A percentile compares a stretch with the other conserved stretches of the same genome.
Conservation (phyloP, 2,888 invertebrate genomes). For the Chrysotoxum bicinctum region DNA sequence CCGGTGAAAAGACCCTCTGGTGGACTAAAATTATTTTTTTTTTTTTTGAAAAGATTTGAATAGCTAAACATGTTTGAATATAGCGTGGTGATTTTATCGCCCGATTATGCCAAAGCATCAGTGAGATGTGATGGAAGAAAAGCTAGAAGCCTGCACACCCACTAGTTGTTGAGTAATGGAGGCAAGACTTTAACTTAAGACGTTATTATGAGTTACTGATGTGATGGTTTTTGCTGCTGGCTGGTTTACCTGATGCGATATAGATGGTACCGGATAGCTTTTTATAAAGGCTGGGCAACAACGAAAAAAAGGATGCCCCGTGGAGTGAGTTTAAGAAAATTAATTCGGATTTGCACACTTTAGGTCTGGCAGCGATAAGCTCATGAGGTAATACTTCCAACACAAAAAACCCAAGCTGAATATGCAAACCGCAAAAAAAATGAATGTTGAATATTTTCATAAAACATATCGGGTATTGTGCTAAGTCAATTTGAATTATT, state of each 20-base stretch:
- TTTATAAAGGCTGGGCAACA: neutral
- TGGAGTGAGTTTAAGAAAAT: conserved; percentile 55
- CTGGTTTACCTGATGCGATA: conserved; percentile 15
- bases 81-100: conserved; percentile 52
- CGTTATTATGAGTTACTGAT: conserved; percentile 67
- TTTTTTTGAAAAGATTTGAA: conserved; percentile 32
- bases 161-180: conserved; percentile 68
- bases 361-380: conserved; percentile 54
- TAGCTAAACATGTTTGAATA: conserved; percentile 43
- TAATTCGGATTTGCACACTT: conserved; percentile 67
- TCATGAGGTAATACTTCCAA: conserved; percentile 28
- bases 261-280: conserved; percentile 11
- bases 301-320: neutral
- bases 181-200: conserved; percentile 31
- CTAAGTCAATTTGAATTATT: conserved; percentile 61
- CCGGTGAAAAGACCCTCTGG: neutral
- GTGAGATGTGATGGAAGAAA: conserved; percentile 2
- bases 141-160: neutral
- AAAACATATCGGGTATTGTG: conserved; percentile 29
- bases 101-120: conserved; percentile 16
- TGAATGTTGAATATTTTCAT: conserved; percentile 15
- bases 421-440: neutral
- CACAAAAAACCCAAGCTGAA: neutral
- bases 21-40: conserved; percentile 41
- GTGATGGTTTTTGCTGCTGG: conserved; percentile 35